Evolutionary conservation across 1,140 invertebrate species (phyloP).

Genomic region (Macrosteles quadrilineatus): DNA sequence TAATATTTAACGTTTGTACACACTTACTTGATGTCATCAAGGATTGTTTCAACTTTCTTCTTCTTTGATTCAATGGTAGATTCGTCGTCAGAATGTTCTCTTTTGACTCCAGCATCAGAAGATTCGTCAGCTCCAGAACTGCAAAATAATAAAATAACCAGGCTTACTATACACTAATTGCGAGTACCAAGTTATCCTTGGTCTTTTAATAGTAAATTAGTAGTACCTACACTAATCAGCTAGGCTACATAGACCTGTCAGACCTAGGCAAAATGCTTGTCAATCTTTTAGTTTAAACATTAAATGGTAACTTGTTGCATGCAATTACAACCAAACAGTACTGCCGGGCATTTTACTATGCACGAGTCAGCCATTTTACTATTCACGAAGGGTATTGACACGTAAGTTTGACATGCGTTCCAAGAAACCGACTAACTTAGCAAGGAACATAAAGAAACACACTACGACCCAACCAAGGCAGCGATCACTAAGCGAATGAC

Average conservation of each 20-base stretch:
- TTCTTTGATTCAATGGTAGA: slow-evolving; percentile 42
- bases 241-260: not conserved
- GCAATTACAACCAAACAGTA: too few species aligned
- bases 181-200: too few species aligned
- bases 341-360: too few species aligned
- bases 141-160: not conserved
- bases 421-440: too few species aligned
- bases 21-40: slow-evolving; percentile 24
- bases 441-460: too few species aligned
- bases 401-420: too few species aligned
- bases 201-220: not conserved
- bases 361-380: too few species aligned
- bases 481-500: too few species aligned
- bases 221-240: not conserved
- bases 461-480: too few species aligned
- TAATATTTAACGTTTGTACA: not conserved
- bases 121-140: slow-evolving; percentile 26
- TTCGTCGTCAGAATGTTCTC: slow-evolving; percentile 41
- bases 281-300: not conserved
- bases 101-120: slow-evolving; percentile 35
- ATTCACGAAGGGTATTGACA: too few species aligned
- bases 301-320: not conserved
- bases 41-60: slow-evolving; percentile 51
- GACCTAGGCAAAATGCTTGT: not conserved
- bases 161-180: not conserved